These are phyloP conservation scores for Atta cephalotes DNA, from an alignment of 1,140 invertebrate species.

Conservation along the genomic window DNA sequence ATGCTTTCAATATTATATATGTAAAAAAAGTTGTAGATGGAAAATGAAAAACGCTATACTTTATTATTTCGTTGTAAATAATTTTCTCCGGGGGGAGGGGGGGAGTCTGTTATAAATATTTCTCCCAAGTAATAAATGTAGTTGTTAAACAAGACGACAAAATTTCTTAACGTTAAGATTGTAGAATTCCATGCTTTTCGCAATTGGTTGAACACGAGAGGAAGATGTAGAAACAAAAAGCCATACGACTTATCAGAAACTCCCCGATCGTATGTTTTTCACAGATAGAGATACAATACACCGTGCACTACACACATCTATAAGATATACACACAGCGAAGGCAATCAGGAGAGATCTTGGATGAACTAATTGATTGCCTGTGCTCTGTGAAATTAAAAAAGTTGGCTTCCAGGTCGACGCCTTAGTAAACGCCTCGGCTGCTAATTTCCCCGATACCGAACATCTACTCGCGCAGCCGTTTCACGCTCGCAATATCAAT, in stretches of 20 bases:
- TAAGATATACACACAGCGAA: not conserved
- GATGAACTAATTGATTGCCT: constrained; percentile 47
- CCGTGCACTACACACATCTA: not conserved
- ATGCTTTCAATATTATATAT: not conserved
- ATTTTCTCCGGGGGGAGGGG: not conserved
- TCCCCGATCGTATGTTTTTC: constrained; percentile 26
- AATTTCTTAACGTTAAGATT: constrained; percentile 32
- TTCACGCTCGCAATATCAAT: constrained; percentile 53
- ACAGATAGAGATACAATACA: constrained; percentile 44
- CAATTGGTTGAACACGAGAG: not conserved
- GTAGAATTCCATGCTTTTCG: constrained; percentile 34
- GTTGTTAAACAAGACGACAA: constrained; percentile 9
- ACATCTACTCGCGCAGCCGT: constrained; percentile 12
- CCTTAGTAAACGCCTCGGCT: constrained; percentile 44
- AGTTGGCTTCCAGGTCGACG: constrained; percentile 55
- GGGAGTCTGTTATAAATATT: constrained; percentile 20
- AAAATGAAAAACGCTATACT: not conserved
- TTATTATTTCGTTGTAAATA: constrained; percentile 25
- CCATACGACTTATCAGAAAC: constrained; percentile 27
- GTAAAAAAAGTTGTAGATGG: not conserved
- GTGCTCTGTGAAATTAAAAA: constrained; percentile 54
- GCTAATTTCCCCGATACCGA: constrained; percentile 41
- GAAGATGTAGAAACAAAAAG: not conserved
- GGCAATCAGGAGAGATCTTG: constrained; percentile 48
- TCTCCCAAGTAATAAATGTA: not conserved